phyloP scores from a whole-genome alignment of 1,140 invertebrate genomes.

The Hylaeus volcanicus region DNA sequence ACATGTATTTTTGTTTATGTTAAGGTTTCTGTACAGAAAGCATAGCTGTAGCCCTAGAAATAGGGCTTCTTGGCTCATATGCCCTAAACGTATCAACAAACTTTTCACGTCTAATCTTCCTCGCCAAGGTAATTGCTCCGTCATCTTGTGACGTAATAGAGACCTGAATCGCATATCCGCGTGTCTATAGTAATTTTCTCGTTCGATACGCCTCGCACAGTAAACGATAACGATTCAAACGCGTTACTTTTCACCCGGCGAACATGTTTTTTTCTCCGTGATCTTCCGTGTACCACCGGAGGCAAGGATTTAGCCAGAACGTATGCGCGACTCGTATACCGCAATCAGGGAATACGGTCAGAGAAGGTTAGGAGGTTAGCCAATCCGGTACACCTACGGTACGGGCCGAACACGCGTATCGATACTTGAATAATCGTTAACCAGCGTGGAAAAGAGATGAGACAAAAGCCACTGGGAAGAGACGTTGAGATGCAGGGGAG shows the following conservation, averaged over 20 bases:
- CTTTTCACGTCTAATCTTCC: too few species aligned
- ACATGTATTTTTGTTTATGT: too few species aligned
- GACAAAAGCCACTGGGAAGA: conserved; percentile 34
- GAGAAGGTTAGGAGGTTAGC: conserved; percentile 37
- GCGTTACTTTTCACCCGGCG: background rate
- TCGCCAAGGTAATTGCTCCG: too few species aligned
- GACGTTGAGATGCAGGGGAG: conserved; percentile 44
- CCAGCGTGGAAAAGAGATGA: conserved; percentile 1
- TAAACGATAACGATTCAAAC: background rate
- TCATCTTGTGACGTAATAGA: too few species aligned
- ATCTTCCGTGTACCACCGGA: background rate
- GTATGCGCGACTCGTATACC: background rate
- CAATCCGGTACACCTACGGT: conserved; percentile 26
- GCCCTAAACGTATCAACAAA: too few species aligned
- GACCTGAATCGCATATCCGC: too few species aligned
- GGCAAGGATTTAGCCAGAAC: background rate
- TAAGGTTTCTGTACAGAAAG: too few species aligned
- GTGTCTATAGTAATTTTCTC: background rate
- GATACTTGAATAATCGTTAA: conserved; percentile 4
- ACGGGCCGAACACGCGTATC: conserved; percentile 20
- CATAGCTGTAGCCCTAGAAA: too few species aligned
- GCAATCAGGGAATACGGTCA: background rate
- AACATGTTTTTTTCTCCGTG: background rate
- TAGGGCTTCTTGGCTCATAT: too few species aligned
- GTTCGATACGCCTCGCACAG: background rate